A percentile compares a stretch with the other conserved stretches of the same genome.
These are phyloP conservation scores for Galerucella nymphaeae DNA, from an alignment of 2,888 invertebrate species.

Conservation along the genomic window DNA sequence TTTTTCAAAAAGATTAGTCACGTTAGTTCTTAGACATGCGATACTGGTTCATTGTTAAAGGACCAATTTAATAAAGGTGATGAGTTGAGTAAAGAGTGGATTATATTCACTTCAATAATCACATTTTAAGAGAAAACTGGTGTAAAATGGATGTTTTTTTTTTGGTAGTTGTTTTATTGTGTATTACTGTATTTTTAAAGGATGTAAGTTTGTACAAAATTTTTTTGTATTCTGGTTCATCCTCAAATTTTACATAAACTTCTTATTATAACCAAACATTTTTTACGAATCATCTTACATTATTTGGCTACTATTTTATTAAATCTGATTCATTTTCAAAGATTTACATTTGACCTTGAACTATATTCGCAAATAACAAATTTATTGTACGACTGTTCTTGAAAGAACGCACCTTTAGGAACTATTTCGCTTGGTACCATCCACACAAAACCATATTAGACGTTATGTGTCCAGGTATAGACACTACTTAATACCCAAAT, in stretches of 20 bases:
- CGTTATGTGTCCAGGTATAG: constrained; percentile 20
- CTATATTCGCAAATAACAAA: too few species aligned
- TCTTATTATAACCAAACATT: too few species aligned
- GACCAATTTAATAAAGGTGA: constrained; percentile 15
- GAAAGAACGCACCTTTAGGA: too few species aligned
- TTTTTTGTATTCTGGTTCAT: too few species aligned
- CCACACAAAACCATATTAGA: not conserved
- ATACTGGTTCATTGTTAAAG: constrained; percentile 4
- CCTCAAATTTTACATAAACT: too few species aligned
- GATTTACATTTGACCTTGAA: too few species aligned
- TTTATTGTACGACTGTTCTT: too few species aligned
- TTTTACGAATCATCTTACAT: too few species aligned
- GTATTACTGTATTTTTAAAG: not conserved
- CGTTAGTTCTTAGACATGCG: constrained; percentile 13
- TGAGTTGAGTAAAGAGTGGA: constrained; percentile 7
- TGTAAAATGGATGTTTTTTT: not conserved
- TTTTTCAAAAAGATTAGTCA: constrained; percentile 15
- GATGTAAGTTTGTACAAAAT: not conserved
- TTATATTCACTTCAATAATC: not conserved
- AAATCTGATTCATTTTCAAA: too few species aligned
- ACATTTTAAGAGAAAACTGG: too few species aligned
- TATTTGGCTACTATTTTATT: too few species aligned
- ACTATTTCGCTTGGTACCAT: not conserved
- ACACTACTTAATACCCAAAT: constrained; percentile 23
- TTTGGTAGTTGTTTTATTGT: not conserved